Conservation (phyloP, 2,797 vertebrate species). For the Gymnoscopelus braueri region DNA sequence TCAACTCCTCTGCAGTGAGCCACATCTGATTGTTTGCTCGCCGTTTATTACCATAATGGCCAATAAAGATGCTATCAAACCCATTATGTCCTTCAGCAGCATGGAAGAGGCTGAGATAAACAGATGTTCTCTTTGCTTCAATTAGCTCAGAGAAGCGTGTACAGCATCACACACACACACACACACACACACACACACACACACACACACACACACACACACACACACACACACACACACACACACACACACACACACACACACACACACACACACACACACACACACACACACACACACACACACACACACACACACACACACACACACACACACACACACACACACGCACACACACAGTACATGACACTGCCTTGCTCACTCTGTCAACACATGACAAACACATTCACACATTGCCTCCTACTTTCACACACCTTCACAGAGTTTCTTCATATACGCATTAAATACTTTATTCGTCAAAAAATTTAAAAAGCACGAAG, state of each 20-base stretch:
- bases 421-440: too few relatives aligned
- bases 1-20: slow-evolving; percentile 17
- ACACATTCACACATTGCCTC: neutral
- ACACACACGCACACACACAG: slow-evolving; percentile 5
- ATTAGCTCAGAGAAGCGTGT: slow-evolving; percentile 20
- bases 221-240: too few relatives aligned
- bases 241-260: too few relatives aligned
- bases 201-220: too few relatives aligned
- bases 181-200: too few relatives aligned
- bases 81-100: slow-evolving; percentile 30
- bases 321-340: slow-evolving; percentile 1
- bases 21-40: slow-evolving; percentile 9
- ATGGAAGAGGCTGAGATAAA: slow-evolving; percentile 14
- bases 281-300: too few relatives aligned
- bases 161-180: neutral
- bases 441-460: too few relatives aligned
- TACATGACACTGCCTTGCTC: neutral
- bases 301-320: too few relatives aligned
- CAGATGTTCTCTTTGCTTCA: slow-evolving; percentile 8
- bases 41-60: slow-evolving; percentile 22
- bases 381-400: neutral
- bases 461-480: too few relatives aligned
- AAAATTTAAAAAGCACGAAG: too few relatives aligned
- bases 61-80: slow-evolving; percentile 49
- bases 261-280: neutral